These are phyloP conservation scores for Mola mola DNA, from an alignment of 2,113 vertebrate genomes.

Conservation along the genomic window DNA sequence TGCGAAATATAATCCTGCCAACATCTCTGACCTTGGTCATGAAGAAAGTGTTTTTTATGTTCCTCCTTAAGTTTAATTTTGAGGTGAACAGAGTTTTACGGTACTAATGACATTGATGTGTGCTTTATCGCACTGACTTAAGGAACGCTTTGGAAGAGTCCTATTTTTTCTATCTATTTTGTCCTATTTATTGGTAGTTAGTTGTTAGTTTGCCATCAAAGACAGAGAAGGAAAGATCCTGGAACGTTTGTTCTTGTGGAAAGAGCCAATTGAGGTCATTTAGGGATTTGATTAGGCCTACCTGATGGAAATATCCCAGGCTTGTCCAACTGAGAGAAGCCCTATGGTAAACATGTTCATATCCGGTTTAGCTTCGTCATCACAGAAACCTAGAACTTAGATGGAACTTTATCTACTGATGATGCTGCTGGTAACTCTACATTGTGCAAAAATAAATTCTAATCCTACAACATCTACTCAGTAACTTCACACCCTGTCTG, in stretches of 20 bases:
- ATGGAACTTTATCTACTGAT: neutral
- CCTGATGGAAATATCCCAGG: neutral
- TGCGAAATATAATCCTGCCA: too few relatives aligned
- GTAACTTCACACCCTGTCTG: neutral
- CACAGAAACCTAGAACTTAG: neutral
- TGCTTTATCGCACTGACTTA: too few relatives aligned
- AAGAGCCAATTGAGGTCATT: neutral
- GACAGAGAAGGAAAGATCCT: too few relatives aligned
- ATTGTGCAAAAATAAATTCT: neutral
- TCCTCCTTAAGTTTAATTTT: too few relatives aligned
- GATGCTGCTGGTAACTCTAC: neutral
- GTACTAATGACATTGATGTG: too few relatives aligned
- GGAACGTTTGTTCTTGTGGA: neutral
- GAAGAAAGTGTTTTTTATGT: too few relatives aligned
- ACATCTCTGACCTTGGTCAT: too few relatives aligned
- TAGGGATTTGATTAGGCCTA: neutral
- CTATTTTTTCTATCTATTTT: too few relatives aligned
- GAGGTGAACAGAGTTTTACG: too few relatives aligned
- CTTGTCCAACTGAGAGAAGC: neutral
- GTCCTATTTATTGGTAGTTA: too few relatives aligned
- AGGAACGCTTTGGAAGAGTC: too few relatives aligned
- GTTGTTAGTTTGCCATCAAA: too few relatives aligned
- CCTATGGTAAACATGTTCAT: neutral
- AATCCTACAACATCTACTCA: neutral
- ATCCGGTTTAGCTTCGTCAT: slow-evolving; percentile 9